These are phyloP conservation scores for Porites rus DNA, from an alignment of 92 coral and sea anemone genomes.

Conservation along the genomic window DNA sequence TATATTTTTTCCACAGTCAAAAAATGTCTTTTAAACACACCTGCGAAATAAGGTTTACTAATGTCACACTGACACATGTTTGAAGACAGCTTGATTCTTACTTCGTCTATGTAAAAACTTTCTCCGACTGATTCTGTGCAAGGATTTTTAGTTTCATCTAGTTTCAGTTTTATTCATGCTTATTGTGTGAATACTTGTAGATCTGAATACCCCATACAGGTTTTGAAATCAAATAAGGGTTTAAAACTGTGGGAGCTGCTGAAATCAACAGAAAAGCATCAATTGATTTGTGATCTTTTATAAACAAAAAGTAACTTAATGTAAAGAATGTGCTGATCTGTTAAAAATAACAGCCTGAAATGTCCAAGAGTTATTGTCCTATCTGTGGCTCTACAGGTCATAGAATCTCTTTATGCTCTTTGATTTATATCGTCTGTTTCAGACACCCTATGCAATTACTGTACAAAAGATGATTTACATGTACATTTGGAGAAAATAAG, in stretches of 20 bases:
- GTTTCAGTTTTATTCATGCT: neutral
- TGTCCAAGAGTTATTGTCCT: neutral
- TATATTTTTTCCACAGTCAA: slow-evolving; percentile 7
- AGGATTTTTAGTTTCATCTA: neutral
- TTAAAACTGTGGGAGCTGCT: slow-evolving; percentile 10
- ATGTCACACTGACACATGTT: neutral
- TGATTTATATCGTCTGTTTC: neutral
- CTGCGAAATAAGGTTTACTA: neutral
- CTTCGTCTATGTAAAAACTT: neutral
- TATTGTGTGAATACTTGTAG: neutral
- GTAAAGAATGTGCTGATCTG: slow-evolving; percentile 2
- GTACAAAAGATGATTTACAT: neutral
- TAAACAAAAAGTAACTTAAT: slow-evolving; percentile 35
- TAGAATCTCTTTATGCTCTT: neutral
- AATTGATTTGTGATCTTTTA: slow-evolving; percentile 3
- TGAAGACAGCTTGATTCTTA: neutral
- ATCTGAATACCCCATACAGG: slow-evolving; percentile 2
- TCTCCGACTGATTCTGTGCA: neutral
- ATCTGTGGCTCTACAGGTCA: neutral
- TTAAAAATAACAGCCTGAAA: neutral
- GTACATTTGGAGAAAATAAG: neutral
- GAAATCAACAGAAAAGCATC: neutral
- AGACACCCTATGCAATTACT: neutral
- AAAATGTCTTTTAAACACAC: slow-evolving; percentile 10
- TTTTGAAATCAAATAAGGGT: neutral